Conservation (phyloP, 2,113 vertebrate species). For the Aix galericulata region DNA sequence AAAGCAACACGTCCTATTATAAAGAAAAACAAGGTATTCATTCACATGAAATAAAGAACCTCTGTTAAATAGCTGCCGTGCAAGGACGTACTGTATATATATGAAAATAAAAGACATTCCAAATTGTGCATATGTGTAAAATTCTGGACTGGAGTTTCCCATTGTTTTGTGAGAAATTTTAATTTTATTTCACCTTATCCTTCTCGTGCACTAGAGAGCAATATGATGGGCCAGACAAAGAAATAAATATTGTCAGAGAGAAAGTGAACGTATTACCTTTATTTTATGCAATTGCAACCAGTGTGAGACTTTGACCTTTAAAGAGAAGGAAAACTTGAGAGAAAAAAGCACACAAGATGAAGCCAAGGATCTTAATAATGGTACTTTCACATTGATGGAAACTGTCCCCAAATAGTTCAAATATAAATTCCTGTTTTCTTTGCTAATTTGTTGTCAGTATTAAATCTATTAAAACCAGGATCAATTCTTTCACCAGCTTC, state of each 20-base stretch:
- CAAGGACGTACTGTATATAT: not conserved
- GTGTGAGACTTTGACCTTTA: not conserved
- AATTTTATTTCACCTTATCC: not conserved
- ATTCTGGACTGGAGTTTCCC: not conserved
- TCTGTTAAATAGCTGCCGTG: not conserved
- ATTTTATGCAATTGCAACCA: not conserved
- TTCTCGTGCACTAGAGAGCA: not conserved
- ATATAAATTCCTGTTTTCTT: not conserved
- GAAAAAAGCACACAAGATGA: not conserved
- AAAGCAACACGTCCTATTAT: not conserved
- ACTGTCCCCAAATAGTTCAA: not conserved
- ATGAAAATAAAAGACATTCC: not conserved
- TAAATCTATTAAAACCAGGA: not conserved
- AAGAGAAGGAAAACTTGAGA: not conserved
- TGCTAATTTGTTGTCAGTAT: not conserved
- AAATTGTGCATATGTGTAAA: not conserved
- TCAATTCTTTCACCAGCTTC: not conserved
- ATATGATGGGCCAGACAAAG: not conserved
- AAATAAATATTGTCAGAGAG: not conserved
- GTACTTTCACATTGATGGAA: not conserved
- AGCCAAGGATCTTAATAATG: not conserved
- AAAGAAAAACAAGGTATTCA: rapidly evolving
- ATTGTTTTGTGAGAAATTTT: not conserved
- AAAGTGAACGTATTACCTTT: conserved; percentile 2
- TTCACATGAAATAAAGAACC: not conserved